Percentiles rank a stretch among this genome's conserved stretches.
Conservation (phyloP, 2,113 vertebrate genomes). For the Gymnocephalus cernua region DNA sequence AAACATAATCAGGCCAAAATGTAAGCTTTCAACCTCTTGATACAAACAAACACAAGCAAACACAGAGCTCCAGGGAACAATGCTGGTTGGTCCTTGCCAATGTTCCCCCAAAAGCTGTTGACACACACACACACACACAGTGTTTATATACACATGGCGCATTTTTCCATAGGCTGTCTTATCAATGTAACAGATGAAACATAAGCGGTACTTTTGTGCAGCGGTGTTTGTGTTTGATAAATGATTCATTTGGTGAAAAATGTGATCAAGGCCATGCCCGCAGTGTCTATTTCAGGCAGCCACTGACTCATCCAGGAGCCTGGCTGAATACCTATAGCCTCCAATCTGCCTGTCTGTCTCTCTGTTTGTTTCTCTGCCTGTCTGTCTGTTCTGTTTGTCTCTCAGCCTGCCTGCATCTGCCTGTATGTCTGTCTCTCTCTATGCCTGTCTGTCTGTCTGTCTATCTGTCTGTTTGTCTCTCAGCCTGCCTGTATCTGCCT, state of each 20-base stretch:
- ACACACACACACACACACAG: slow-evolving; percentile 73
- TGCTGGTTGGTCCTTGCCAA: slow-evolving; percentile 67
- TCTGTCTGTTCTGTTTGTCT: not conserved
- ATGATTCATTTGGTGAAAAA: slow-evolving; percentile 81
- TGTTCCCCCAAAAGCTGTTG: slow-evolving; percentile 69
- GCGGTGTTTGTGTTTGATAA: slow-evolving; percentile 81
- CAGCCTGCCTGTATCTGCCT: too few species aligned
- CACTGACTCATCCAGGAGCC: slow-evolving; percentile 78
- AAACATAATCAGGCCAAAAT: slow-evolving; percentile 81
- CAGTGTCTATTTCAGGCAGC: slow-evolving; percentile 81
- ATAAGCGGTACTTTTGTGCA: slow-evolving; percentile 65
- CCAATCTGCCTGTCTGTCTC: not conserved
- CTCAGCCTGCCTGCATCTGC: not conserved
- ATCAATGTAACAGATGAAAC: slow-evolving; percentile 80
- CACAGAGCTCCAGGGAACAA: slow-evolving; percentile 75
- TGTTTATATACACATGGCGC: slow-evolving; percentile 65
- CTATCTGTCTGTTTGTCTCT: not conserved
- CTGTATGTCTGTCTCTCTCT: not conserved
- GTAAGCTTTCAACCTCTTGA: slow-evolving; percentile 70
- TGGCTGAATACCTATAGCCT: slow-evolving; percentile 70
- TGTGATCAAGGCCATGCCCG: slow-evolving; percentile 76
- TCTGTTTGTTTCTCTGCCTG: slow-evolving; percentile 1
- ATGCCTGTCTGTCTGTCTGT: not conserved
- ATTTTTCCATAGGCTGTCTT: slow-evolving; percentile 76
- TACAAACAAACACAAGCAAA: slow-evolving; percentile 71